Percentiles rank a stretch among this genome's conserved stretches.
Evolutionary conservation across 1,140 invertebrate genomes (phyloP).

Genomic region (Heliconius hewitsoni): DNA sequence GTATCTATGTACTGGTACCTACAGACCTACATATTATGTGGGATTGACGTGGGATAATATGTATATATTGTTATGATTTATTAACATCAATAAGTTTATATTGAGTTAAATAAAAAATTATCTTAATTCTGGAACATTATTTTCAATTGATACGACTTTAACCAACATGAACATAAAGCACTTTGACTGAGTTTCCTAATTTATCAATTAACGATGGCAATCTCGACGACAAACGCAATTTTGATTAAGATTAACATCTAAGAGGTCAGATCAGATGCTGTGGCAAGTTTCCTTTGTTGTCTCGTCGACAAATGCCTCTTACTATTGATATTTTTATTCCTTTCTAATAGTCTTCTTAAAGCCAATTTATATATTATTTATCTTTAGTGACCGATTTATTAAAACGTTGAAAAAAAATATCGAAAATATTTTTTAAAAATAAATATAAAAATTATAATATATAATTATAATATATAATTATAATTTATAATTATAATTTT

Average conservation of each 20-base stretch:
- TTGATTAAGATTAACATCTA: conserved; percentile 33
- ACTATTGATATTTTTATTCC: neutral
- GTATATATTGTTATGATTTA: neutral
- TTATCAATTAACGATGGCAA: conserved; percentile 26
- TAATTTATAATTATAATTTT: too few relatives aligned
- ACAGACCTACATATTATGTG: neutral
- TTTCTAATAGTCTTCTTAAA: neutral
- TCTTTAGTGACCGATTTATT: neutral
- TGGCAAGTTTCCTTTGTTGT: conserved; percentile 52
- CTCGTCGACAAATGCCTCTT: conserved; percentile 40
- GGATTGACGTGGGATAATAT: neutral
- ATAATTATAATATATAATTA: too few relatives aligned
- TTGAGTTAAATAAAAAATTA: neutral
- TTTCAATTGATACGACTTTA: neutral
- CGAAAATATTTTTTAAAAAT: too few relatives aligned
- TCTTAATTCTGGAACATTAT: neutral
- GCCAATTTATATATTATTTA: neutral
- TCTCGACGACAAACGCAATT: conserved; percentile 35
- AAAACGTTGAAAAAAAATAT: neutral
- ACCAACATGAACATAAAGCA: neutral
- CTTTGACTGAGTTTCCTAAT: conserved; percentile 18
- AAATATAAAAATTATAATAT: too few relatives aligned
- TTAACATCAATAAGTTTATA: neutral
- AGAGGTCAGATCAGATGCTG: conserved; percentile 33
- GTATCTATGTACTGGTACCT: neutral